Conservation (phyloP, 2,113 vertebrate genomes). For the Dendropsophus ebraccatus region DNA sequence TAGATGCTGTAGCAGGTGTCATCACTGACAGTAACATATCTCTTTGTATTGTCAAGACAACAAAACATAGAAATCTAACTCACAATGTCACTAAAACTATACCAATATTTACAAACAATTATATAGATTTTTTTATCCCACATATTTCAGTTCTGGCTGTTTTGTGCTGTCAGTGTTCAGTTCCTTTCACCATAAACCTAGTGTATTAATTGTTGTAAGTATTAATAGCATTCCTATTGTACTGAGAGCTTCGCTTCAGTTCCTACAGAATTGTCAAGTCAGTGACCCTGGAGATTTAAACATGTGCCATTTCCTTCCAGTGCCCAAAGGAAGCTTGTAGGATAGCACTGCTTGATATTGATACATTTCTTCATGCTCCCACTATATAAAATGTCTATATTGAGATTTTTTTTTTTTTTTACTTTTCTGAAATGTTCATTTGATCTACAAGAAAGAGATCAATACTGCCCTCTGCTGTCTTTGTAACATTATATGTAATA, state of each 20-base stretch:
- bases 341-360: slow-evolving; percentile 21
- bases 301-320: neutral
- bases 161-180: neutral
- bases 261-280: slow-evolving; percentile 1
- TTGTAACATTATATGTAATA: neutral
- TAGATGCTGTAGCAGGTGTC: neutral
- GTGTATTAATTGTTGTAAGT: neutral
- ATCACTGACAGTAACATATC: neutral
- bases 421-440: neutral
- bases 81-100: no score
- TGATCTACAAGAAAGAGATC: slow-evolving; percentile 3
- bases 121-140: neutral
- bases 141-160: neutral
- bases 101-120: no score
- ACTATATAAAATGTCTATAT: slow-evolving; percentile 6
- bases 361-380: slow-evolving; percentile 8
- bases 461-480: slow-evolving; percentile 54
- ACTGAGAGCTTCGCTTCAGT: neutral
- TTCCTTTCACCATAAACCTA: neutral
- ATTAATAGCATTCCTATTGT: neutral
- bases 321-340: slow-evolving; percentile 44
- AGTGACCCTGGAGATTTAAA: neutral
- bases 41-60: neutral
- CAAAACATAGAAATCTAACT: no score
- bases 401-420: slow-evolving; percentile 44